Evolutionary conservation across 1,140 invertebrate species (phyloP), one percentile per base, ranked within the genome.

Genomic region (Drosophila repleta): DNA sequence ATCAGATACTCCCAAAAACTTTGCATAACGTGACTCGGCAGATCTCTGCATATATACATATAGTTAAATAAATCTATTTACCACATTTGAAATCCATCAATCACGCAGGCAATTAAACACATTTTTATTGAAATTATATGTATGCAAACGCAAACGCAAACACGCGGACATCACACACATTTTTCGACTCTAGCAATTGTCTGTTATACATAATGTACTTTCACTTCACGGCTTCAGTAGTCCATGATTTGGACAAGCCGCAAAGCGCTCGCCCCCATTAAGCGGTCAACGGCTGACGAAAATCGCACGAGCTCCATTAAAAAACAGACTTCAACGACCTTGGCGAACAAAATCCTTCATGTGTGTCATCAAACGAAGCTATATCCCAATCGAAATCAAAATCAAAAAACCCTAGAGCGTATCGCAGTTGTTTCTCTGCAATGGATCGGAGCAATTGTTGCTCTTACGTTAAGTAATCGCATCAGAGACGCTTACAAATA

Each of bases 11-110:
- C 58, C 49, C 35, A 79, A 74, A 74, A 39, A 68, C 82, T 81
- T 82, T 87, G 79, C 83, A 87, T 83, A 87, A 87, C 83, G 70
- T 85, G 83, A 85, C 83, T 49, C 62, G 60, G 83, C 82, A 35
- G 11, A 35, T 35, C 32, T 35, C 32, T 13, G 1, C 6, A 29
- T 29, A 35, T 11, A 35, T 35, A 29, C 8, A 35, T 11, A 35
- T 35, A 35, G 11, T 13, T 35, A 76, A 75, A 76, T 73, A 64
- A 46, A 61, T 29, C 8, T 35, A 35, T 35, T 35, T 35, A 35
- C 32, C 32, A 64, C 69, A 75, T 70, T 61, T 58, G 43, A 17
- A 39, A 58, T 64, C 65, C 82, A 85, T 85, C 78, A 87, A 87
- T 87, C 82, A 87, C 51, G 67, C 26, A 51, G 57, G 51, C 64